Evolutionary conservation across 1,140 invertebrate genomes (phyloP).

Genomic region (Dinoponera quadriceps): DNA sequence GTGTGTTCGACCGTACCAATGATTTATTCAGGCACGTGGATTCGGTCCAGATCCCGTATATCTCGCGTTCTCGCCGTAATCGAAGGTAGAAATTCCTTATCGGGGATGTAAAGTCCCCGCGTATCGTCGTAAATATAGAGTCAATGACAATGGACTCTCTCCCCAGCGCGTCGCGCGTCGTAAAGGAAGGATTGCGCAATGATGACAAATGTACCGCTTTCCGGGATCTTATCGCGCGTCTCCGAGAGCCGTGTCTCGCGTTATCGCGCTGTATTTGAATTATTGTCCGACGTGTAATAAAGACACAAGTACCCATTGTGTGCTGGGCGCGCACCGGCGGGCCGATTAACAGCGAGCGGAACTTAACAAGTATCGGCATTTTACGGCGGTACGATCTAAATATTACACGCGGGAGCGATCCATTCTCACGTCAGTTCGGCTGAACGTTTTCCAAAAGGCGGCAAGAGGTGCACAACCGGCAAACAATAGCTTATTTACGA

Average conservation of each 20-base stretch:
- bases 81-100: slow-evolving; percentile 49
- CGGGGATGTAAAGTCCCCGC: slow-evolving; percentile 40
- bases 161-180: not conserved
- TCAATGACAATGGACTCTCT: slow-evolving; percentile 2
- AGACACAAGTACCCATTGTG: not conserved
- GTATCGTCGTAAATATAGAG: slow-evolving; percentile 49
- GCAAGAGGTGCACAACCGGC: not conserved
- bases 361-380: not conserved
- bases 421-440: not conserved
- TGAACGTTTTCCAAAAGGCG: not conserved
- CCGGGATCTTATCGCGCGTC: not conserved
- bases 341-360: not conserved
- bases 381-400: not conserved
- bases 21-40: slow-evolving; percentile 51
- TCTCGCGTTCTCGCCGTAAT: slow-evolving; percentile 36
- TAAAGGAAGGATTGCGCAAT: slow-evolving; percentile 17
- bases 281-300: not conserved
- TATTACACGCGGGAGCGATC: not conserved
- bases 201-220: slow-evolving; percentile 14
- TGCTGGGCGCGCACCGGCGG: too few species aligned
- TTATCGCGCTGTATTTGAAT: not conserved
- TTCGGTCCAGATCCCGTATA: slow-evolving; percentile 47
- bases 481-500: slow-evolving; percentile 21
- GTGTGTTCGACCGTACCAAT: slow-evolving; percentile 36
- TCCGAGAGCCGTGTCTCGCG: not conserved